Conservation (phyloP, 2,888 invertebrate species). For the Troides oblongomaculatus region DNA sequence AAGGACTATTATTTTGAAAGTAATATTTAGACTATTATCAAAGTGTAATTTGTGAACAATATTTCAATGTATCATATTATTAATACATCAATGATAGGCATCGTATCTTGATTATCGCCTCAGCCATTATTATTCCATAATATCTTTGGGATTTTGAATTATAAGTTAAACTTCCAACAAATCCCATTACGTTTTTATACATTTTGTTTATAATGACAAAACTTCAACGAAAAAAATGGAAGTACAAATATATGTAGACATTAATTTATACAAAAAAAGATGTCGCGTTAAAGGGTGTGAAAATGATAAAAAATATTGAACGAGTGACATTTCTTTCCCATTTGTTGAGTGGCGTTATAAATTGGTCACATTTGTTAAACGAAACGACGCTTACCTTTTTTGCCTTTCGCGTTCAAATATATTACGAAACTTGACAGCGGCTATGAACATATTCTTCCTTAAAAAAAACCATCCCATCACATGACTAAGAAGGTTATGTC, state of each 20-base stretch:
- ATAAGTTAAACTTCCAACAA: too few species aligned
- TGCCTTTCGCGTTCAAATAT: conserved; percentile 19
- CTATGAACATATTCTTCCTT: not conserved
- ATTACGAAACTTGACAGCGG: conserved; percentile 14
- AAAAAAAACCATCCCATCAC: not conserved
- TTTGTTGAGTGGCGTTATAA: conserved; percentile 25
- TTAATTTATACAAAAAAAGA: not conserved
- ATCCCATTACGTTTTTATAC: too few species aligned
- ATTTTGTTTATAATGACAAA: not conserved
- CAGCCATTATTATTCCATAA: too few species aligned
- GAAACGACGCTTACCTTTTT: conserved; percentile 25
- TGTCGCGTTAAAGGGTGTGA: conserved; percentile 7
- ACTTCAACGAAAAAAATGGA: not conserved
- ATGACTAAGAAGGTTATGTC: too few species aligned
- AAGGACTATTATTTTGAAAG: not conserved
- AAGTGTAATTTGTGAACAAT: too few species aligned
- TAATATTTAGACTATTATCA: too few species aligned
- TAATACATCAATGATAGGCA: too few species aligned
- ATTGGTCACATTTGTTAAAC: conserved; percentile 27
- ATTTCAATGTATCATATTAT: too few species aligned
- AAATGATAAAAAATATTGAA: conserved; percentile 23
- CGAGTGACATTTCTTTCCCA: conserved; percentile 23
- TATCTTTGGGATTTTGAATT: too few species aligned
- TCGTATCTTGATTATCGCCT: too few species aligned
- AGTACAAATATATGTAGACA: not conserved